Evolutionary conservation across 2,113 vertebrate species (phyloP).

Genomic region (Aramus guarauna): DNA sequence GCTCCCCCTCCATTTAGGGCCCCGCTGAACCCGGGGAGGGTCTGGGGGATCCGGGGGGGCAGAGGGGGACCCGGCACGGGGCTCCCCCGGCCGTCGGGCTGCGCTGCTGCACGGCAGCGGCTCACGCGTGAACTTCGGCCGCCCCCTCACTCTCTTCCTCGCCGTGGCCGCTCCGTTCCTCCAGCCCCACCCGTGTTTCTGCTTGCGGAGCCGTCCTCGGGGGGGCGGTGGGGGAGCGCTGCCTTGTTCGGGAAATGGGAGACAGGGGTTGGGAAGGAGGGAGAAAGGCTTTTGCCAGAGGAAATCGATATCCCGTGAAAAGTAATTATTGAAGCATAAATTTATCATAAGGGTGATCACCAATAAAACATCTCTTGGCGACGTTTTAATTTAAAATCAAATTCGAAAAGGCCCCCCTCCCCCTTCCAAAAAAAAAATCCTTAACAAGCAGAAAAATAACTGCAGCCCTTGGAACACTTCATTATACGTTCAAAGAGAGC

Average conservation of each 20-base stretch:
- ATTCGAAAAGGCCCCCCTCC: slow-evolving; percentile 49
- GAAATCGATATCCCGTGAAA: slow-evolving; percentile 72
- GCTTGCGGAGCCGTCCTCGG: rapidly evolving
- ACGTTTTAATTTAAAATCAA: slow-evolving; percentile 79
- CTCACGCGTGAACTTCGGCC: neutral
- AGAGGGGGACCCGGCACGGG: neutral
- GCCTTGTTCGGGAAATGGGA: slow-evolving; percentile 18
- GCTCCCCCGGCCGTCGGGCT: rapidly evolving
- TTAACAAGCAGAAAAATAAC: slow-evolving; percentile 82
- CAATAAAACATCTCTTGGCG: slow-evolving; percentile 75
- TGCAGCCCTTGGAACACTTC: slow-evolving; percentile 72
- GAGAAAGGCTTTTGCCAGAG: slow-evolving; percentile 49
- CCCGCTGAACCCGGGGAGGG: rapidly evolving
- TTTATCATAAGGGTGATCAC: slow-evolving; percentile 78
- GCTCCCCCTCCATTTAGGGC: no score
- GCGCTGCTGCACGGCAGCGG: neutral
- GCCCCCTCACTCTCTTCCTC: neutral
- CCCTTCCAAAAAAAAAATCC: slow-evolving; percentile 52
- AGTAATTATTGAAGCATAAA: slow-evolving; percentile 78
- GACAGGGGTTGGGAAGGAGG: neutral
- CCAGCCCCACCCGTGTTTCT: neutral
- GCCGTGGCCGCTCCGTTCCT: rapidly evolving
- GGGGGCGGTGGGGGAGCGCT: neutral
- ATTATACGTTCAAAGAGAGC: slow-evolving; percentile 73
- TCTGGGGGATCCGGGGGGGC: rapidly evolving